phyloP scores from a whole-genome alignment of 2,797 vertebrate species.

The Myioborus melanocephalus region DNA sequence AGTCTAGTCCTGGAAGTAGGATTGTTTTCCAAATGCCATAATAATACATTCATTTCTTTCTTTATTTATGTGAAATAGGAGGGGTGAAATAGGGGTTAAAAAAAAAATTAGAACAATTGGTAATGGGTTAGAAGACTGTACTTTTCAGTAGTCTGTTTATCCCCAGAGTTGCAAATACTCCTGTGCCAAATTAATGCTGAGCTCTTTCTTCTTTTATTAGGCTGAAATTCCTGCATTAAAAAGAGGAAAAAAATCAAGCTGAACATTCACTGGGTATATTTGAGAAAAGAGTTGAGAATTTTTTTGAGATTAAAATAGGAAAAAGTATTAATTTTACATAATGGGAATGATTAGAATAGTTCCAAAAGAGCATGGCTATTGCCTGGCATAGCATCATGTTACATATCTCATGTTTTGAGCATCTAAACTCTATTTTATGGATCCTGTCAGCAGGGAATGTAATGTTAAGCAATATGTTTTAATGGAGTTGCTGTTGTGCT shows the following conservation, averaged over 20 bases:
- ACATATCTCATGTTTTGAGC: background rate
- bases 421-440: background rate
- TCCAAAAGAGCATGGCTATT: background rate
- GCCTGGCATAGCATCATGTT: background rate
- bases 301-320: background rate
- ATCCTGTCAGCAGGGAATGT: background rate
- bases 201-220: background rate
- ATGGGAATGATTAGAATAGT: background rate
- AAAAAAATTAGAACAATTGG: background rate
- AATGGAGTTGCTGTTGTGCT: slow-evolving; percentile 15
- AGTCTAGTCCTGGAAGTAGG: background rate
- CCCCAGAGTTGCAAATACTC: background rate
- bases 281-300: background rate
- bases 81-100: background rate
- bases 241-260: background rate
- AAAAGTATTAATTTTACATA: background rate
- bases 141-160: background rate
- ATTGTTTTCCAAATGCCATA: background rate
- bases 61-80: background rate
- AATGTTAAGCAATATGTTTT: slow-evolving; percentile 23
- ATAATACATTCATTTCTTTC: background rate
- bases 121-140: background rate
- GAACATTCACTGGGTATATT: background rate
- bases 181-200: background rate
- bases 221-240: background rate